Conservation (phyloP, 2,113 vertebrate species). For the Plecturocebus donacophilus region DNA sequence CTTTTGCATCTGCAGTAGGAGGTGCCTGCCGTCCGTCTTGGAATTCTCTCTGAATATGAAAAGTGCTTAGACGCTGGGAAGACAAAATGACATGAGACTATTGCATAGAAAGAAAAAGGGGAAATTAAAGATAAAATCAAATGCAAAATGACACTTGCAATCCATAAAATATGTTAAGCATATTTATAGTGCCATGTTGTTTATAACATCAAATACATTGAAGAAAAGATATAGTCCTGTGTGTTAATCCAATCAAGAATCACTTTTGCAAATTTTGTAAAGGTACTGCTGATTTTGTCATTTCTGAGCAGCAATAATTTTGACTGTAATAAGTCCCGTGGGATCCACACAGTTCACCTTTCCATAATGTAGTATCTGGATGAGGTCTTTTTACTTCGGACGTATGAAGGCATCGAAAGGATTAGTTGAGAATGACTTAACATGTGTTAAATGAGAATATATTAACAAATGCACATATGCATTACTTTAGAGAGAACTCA, state of each 20-base stretch:
- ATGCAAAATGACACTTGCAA: background rate
- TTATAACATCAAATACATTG: background rate
- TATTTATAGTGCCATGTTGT: background rate
- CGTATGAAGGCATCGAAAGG: background rate
- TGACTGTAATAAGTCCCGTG: background rate
- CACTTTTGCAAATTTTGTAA: background rate
- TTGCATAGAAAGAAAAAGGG: background rate
- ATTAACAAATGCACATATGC: background rate
- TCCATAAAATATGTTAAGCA: background rate
- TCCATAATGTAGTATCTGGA: background rate
- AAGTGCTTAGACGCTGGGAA: background rate
- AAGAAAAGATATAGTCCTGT: background rate
- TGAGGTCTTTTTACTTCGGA: background rate
- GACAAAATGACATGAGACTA: background rate
- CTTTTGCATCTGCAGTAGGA: background rate
- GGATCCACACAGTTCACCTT: background rate
- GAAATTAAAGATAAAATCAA: background rate
- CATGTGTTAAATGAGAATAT: background rate
- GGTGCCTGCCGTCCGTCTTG: background rate
- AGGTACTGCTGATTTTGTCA: background rate
- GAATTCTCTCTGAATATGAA: background rate
- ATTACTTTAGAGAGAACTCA: background rate
- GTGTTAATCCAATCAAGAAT: background rate
- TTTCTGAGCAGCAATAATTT: background rate
- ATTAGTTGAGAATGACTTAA: background rate